Evolutionary conservation across 1,140 invertebrate genomes (phyloP).

Genomic region (Orchesella cincta): DNA sequence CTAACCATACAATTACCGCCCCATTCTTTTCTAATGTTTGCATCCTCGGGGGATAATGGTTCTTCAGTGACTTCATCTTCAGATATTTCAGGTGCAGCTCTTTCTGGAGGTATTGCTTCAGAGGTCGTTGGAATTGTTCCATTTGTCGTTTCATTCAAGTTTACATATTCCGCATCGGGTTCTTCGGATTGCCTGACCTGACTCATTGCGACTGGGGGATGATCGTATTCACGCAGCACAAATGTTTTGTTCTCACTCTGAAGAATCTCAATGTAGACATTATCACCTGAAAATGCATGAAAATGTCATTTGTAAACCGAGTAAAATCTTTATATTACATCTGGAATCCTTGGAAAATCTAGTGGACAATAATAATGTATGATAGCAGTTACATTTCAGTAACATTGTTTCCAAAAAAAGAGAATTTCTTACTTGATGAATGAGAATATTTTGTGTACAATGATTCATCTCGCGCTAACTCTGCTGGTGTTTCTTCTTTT

Average conservation of each 20-base stretch:
- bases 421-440: neutral
- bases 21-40: conserved; percentile 31
- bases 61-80: neutral
- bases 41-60: conserved; percentile 31
- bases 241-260: conserved; percentile 10
- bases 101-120: neutral
- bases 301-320: neutral
- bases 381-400: too few relatives aligned
- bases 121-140: neutral
- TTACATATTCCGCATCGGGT: neutral
- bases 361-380: too few relatives aligned
- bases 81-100: neutral
- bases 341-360: too few relatives aligned
- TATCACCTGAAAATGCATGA: neutral
- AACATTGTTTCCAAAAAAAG: neutral
- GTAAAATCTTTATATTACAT: neutral
- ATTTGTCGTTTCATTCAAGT: neutral
- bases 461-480: neutral
- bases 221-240: neutral
- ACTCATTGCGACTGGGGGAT: conserved; percentile 15
- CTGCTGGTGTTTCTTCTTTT: conserved; percentile 9
- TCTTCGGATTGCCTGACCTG: neutral
- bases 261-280: conserved; percentile 6
- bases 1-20: conserved; percentile 34
- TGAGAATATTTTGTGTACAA: conserved; percentile 9